Evolutionary conservation across 2,113 vertebrate genomes (phyloP).

Genomic region (Hemichromis elongatus): DNA sequence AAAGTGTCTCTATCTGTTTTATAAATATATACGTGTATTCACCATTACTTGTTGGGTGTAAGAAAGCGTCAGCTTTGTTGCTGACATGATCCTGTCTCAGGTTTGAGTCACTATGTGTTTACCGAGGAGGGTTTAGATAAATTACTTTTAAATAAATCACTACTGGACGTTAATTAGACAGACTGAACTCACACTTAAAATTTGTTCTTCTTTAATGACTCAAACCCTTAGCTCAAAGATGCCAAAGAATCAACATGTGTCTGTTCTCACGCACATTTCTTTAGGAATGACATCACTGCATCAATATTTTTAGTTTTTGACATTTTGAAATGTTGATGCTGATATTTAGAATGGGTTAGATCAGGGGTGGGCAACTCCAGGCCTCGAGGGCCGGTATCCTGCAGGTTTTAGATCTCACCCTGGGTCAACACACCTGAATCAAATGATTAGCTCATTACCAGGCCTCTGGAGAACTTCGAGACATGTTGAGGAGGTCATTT

Average conservation of each 20-base stretch:
- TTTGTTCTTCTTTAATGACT: background rate
- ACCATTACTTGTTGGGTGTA: background rate
- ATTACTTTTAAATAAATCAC: background rate
- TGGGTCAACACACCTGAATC: no score
- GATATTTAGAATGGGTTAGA: no score
- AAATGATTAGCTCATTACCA: no score
- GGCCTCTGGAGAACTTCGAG: no score
- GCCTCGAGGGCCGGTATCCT: no score
- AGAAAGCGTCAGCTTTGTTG: background rate
- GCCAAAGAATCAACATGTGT: background rate
- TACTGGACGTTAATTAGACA: background rate
- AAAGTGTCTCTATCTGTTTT: background rate
- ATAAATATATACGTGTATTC: background rate
- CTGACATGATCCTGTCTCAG: background rate
- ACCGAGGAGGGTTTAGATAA: background rate
- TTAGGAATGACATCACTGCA: accelerated
- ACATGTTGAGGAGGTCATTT: no score
- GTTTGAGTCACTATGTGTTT: background rate
- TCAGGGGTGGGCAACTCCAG: no score
- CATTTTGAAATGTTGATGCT: background rate
- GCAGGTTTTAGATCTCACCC: no score
- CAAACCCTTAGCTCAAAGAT: background rate
- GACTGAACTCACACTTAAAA: background rate
- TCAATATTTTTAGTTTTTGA: background rate
- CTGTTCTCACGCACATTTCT: background rate